These are phyloP conservation scores for Montipora efflorescens DNA, from an alignment of 64 coral and sea anemone genomes.

Conservation along the genomic window DNA sequence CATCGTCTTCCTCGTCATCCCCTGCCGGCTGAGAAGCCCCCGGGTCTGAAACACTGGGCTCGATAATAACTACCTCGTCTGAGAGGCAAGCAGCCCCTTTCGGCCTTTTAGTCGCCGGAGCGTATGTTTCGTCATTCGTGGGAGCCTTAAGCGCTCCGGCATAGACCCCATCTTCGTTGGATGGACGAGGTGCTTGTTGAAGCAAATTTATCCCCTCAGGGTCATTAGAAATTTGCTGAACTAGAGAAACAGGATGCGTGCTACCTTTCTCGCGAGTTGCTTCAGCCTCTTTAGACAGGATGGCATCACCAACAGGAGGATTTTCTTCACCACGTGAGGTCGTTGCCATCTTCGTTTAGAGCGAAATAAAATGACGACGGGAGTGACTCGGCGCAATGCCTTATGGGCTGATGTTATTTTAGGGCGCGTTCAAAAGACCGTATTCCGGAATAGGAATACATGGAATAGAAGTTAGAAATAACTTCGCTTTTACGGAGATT, in stretches of 20 bases:
- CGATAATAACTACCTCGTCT: too few relatives aligned
- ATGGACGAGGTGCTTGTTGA: not conserved
- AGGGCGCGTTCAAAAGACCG: too few relatives aligned
- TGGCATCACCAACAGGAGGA: not conserved
- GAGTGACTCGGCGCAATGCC: not conserved
- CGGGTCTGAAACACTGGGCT: too few relatives aligned
- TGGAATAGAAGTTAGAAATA: too few relatives aligned
- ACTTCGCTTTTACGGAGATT: too few relatives aligned
- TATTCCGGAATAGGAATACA: too few relatives aligned
- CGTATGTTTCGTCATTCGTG: too few relatives aligned
- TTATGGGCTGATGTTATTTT: not conserved
- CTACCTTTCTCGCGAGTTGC: not conserved
- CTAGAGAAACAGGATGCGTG: not conserved
- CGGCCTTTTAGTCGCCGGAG: too few relatives aligned
- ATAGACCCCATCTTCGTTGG: not conserved
- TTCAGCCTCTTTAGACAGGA: not conserved
- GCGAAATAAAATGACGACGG: not conserved
- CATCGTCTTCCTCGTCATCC: too few relatives aligned
- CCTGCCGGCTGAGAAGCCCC: too few relatives aligned
- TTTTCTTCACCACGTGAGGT: not conserved
- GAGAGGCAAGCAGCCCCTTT: too few relatives aligned
- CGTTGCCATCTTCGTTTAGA: not conserved
- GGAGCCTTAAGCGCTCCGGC: not conserved
- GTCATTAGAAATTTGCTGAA: slow-evolving; percentile 17
- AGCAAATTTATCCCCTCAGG: not conserved